phyloP scores from a whole-genome alignment of 2,113 vertebrate genomes.

The Hyla sarda region DNA sequence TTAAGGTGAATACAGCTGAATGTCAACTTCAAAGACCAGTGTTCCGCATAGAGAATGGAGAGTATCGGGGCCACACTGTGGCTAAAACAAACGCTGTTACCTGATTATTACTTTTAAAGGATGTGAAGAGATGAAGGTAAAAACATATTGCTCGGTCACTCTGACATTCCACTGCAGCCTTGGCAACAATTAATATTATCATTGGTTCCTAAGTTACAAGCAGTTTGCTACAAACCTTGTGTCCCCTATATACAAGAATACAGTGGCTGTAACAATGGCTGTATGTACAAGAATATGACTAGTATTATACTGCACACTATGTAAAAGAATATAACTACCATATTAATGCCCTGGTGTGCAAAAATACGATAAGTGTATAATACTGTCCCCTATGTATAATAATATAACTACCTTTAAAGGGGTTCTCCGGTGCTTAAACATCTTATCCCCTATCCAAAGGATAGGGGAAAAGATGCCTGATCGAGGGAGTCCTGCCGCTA shows the following conservation, averaged over 20 bases:
- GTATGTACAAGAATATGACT: not conserved
- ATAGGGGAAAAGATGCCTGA: too few species aligned
- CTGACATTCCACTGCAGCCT: not conserved
- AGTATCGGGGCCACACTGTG: not conserved
- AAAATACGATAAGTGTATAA: too few species aligned
- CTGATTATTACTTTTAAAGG: slow-evolving; percentile 8
- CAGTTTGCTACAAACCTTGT: too few species aligned
- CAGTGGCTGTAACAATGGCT: too few species aligned
- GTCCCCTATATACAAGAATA: not conserved
- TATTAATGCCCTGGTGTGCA: too few species aligned
- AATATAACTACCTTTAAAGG: too few species aligned
- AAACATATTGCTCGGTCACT: slow-evolving; percentile 4
- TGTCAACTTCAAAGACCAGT: slow-evolving; percentile 36
- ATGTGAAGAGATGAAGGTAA: slow-evolving; percentile 2
- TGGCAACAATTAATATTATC: slow-evolving; percentile 3
- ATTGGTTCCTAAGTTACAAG: not conserved
- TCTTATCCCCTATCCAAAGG: too few species aligned
- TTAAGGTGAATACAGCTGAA: slow-evolving; percentile 41
- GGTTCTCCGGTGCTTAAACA: too few species aligned
- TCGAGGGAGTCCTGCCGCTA: too few species aligned
- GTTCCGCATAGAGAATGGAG: not conserved
- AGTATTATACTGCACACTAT: not conserved
- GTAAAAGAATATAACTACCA: not conserved
- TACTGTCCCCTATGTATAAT: not conserved
- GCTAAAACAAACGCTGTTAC: not conserved